A percentile compares a stretch with the other conserved stretches of the same genome.
Evolutionary conservation across 2,797 vertebrate genomes (phyloP).

Genomic region (Lepilemur ruficaudatus): DNA sequence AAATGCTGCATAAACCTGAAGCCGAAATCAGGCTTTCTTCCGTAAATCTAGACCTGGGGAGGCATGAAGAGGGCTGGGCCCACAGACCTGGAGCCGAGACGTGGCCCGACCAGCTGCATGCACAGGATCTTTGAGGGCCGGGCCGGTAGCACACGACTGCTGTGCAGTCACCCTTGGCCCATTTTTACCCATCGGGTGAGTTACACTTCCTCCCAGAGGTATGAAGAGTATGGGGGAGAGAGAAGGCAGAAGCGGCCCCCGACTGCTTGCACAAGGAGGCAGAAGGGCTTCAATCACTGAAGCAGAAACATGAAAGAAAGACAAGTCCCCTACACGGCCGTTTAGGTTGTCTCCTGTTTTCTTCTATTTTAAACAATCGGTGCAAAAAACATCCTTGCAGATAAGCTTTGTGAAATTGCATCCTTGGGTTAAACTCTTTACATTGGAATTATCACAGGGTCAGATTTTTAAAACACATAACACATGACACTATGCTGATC

Average conservation of each 20-base stretch:
- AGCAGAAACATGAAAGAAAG: background rate
- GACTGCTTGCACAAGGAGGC: background rate
- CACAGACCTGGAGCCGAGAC: background rate
- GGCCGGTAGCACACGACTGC: background rate
- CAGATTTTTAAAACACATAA: background rate
- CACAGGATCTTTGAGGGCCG: background rate
- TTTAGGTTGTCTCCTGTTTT: background rate
- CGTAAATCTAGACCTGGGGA: background rate
- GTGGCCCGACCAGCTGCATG: fast-evolving
- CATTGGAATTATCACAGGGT: background rate
- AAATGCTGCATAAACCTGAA: background rate
- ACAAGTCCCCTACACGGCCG: background rate
- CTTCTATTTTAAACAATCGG: background rate
- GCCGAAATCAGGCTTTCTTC: background rate
- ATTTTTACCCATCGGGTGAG: background rate
- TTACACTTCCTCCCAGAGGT: background rate
- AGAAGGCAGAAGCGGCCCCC: background rate
- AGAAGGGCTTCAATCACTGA: background rate
- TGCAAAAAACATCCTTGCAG: background rate
- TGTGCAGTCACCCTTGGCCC: background rate
- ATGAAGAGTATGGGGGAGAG: background rate
- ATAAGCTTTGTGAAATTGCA: background rate
- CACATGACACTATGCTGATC: background rate
- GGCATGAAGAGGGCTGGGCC: background rate
- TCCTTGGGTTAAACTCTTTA: background rate